These are phyloP conservation scores for Sinosuthora webbiana DNA, from an alignment of 2,113 vertebrate genomes.

Conservation along the genomic window DNA sequence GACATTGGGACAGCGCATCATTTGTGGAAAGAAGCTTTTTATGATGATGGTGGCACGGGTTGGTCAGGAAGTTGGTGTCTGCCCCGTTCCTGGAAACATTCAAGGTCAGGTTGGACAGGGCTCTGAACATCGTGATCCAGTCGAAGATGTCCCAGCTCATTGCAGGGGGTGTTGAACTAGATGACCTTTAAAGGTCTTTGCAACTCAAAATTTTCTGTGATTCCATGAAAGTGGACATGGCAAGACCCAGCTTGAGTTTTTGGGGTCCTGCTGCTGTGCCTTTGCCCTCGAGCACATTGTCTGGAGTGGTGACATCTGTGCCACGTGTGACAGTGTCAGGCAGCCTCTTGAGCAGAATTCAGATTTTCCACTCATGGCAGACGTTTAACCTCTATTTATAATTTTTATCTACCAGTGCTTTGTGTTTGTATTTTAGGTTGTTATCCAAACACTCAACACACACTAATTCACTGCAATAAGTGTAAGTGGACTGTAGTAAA, in stretches of 20 bases:
- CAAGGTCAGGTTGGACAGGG: background rate
- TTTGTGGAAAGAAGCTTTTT: background rate
- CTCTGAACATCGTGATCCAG: background rate
- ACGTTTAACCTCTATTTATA: background rate
- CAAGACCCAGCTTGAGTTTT: background rate
- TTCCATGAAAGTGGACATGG: background rate
- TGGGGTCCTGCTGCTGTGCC: background rate
- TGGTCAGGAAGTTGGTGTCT: background rate
- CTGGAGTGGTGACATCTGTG: background rate
- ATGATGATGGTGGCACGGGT: background rate
- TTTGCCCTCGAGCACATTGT: background rate
- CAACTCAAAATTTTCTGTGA: accelerated
- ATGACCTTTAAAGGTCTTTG: background rate
- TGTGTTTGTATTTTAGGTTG: background rate
- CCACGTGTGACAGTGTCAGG: background rate
- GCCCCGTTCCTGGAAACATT: background rate
- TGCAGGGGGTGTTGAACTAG: background rate
- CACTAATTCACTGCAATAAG: background rate
- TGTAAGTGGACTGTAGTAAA: conserved; percentile 19
- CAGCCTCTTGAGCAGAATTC: background rate
- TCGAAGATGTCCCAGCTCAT: background rate
- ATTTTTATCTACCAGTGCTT: background rate
- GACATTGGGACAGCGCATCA: too few relatives aligned
- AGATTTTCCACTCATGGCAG: background rate
- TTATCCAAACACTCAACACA: background rate